Evolutionary conservation across 1,140 invertebrate genomes (phyloP).

Genomic region (Planococcus citri): DNA sequence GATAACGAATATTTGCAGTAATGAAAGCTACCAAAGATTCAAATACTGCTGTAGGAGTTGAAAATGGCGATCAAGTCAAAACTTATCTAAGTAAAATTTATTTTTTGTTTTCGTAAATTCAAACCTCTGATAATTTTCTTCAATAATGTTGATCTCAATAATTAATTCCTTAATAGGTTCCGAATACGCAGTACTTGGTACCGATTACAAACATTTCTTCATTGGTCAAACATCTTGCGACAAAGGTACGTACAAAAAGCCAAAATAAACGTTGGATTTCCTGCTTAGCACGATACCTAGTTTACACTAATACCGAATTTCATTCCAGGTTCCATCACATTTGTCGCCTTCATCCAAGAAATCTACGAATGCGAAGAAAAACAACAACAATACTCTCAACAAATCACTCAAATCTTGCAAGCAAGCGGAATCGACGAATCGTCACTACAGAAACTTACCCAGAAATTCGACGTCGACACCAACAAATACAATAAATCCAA

Average conservation of each 20-base stretch:
- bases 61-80: background rate
- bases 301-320: background rate
- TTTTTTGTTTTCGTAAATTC: too few relatives aligned
- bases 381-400: background rate
- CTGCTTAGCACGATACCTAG: too few relatives aligned
- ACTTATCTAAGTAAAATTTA: background rate
- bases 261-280: background rate
- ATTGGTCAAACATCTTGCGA: constrained; percentile 5
- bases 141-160: background rate
- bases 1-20: background rate
- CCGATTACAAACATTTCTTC: background rate
- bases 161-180: too few relatives aligned
- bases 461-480: background rate
- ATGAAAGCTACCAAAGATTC: background rate
- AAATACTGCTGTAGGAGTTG: background rate
- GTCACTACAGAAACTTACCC: background rate
- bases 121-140: background rate
- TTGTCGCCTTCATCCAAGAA: background rate
- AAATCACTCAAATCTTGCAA: background rate
- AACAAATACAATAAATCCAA: background rate
- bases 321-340: background rate
- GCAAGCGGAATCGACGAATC: background rate
- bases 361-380: background rate
- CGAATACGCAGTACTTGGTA: background rate
- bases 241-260: too few relatives aligned